Percentiles rank a stretch among this genome's conserved stretches.
phyloP scores from a whole-genome alignment of 2,888 invertebrate species.

The Drosophila aldrichi region DNA sequence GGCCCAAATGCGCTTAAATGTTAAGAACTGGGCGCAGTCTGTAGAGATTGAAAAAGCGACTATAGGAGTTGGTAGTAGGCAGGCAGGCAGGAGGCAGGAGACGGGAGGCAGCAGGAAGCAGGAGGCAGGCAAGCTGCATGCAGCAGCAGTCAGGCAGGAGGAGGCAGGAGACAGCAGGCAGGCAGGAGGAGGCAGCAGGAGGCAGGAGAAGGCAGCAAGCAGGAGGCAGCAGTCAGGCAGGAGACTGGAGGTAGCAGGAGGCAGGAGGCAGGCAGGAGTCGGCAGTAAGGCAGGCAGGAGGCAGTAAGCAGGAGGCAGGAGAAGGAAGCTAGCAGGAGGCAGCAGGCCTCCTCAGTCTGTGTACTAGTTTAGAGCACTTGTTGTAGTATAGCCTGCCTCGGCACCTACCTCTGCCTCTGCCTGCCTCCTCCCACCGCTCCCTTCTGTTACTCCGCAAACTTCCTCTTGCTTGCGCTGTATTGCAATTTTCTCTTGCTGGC shows the following conservation, averaged over 20 bases:
- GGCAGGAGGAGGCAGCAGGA: background rate
- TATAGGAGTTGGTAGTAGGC: background rate
- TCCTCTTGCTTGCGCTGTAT: conserved; percentile 13
- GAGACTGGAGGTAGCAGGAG: no score
- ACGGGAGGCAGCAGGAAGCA: background rate
- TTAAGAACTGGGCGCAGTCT: conserved; percentile 11
- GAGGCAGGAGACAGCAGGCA: no score
- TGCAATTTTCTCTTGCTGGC: conserved; percentile 45
- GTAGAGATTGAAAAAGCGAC: background rate
- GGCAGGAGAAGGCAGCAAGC: background rate
- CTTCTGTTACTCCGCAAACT: no score
- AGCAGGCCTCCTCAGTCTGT: background rate
- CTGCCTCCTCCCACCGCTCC: background rate
- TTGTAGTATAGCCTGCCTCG: background rate
- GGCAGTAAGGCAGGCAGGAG: no score
- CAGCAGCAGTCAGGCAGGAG: background rate
- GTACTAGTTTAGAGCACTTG: conserved; percentile 42
- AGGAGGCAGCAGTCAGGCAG: no score
- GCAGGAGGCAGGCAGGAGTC: background rate
- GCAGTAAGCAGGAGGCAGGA: no score
- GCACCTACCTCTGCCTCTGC: no score
- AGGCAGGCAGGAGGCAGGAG: background rate
- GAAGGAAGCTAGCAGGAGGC: background rate
- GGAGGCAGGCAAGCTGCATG: background rate
- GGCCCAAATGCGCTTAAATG: conserved; percentile 75